phyloP scores from a whole-genome alignment of 1,140 invertebrate genomes.

The Drosophila teissieri region DNA sequence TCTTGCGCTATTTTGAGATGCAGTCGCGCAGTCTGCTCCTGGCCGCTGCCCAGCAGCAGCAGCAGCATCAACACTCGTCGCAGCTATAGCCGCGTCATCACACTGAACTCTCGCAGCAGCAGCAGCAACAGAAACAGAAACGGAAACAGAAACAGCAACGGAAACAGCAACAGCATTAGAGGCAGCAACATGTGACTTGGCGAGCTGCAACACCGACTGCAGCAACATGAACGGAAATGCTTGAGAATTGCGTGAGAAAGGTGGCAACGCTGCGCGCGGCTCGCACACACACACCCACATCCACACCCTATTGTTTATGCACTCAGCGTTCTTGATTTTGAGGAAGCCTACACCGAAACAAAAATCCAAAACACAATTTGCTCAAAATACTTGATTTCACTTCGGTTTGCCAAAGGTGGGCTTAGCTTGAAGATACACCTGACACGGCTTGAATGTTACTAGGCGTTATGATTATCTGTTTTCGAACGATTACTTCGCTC shows the following conservation, averaged over 20 bases:
- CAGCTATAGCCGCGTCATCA: slow-evolving; percentile 57
- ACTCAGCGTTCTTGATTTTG: slow-evolving; percentile 25
- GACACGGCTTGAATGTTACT: slow-evolving; percentile 63
- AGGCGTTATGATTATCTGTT: slow-evolving; percentile 42
- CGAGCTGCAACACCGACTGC: slow-evolving; percentile 28
- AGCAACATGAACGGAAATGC: slow-evolving; percentile 34
- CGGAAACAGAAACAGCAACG: not conserved
- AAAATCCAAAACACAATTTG: slow-evolving; percentile 59
- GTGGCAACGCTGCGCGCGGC: slow-evolving; percentile 38
- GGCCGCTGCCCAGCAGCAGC: slow-evolving; percentile 64
- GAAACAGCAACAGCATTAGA: slow-evolving; percentile 16
- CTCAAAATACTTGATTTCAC: slow-evolving; percentile 68
- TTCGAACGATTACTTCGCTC: slow-evolving; percentile 37
- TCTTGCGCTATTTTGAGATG: slow-evolving; percentile 84
- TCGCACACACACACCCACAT: not conserved
- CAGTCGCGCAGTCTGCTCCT: slow-evolving; percentile 72
- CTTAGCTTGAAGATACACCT: slow-evolving; percentile 43
- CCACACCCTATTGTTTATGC: slow-evolving; percentile 40
- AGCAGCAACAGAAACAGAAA: slow-evolving; percentile 24
- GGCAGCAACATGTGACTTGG: slow-evolving; percentile 28
- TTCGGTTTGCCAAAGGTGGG: slow-evolving; percentile 40
- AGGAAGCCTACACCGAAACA: slow-evolving; percentile 5
- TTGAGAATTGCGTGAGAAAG: slow-evolving; percentile 26
- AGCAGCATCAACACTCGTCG: slow-evolving; percentile 32
- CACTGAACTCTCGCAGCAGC: slow-evolving; percentile 31